Base-by-base conservation (phyloP, 2,888 invertebrate genomes). In the Trissolcus brochymenae region DNA sequence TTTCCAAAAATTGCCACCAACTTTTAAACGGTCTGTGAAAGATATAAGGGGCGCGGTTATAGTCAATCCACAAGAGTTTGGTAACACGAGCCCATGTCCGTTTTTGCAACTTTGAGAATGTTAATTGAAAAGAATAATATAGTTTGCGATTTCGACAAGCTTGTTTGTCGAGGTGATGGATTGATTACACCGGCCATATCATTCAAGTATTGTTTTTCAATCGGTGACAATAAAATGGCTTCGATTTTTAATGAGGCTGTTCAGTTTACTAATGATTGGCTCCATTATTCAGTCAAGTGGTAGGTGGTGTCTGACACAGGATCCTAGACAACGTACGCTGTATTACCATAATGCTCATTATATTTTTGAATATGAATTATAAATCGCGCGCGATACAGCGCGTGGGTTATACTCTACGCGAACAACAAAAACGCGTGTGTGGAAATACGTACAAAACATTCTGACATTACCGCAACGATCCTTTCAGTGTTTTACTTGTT, bases 251-350 rank as follows among this genome's bases (percentile, higher is more conserved):
- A 35, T 35, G 35, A 35, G 35, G 35, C 35, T 35, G 35, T 35
- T 35, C 35, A 11, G 55, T 35, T 35, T 35, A 35, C 35, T 35
- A 35, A 35, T 35, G 9, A 35, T 35, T 11, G 35, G 35, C 9
- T 11, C 35, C 35, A 35, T 35, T 35, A 35, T 35, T 35, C 35
- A 70, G 51, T 41, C 29, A 43, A 54, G 61, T 82, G 83, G 84
- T 85, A 86, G 87, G 87, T 86, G 86, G 86, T 86, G 85, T 85
- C 84, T 86, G 87, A 87, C 85, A 85, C 84, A 85, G 81, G 83
- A 79, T 81, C 75, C 73, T 67, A 83, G 82, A 83, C 86, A 85
- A 85, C 83, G 80, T 81, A 54, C 75, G 79, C 71, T 80, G 80
- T 82, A 86, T 87, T 85, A 87, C 81, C 86, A 86, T 85, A 84